phyloP scores from a whole-genome alignment of 2,113 vertebrate genomes.

The Phrynosoma platyrhinos region DNA sequence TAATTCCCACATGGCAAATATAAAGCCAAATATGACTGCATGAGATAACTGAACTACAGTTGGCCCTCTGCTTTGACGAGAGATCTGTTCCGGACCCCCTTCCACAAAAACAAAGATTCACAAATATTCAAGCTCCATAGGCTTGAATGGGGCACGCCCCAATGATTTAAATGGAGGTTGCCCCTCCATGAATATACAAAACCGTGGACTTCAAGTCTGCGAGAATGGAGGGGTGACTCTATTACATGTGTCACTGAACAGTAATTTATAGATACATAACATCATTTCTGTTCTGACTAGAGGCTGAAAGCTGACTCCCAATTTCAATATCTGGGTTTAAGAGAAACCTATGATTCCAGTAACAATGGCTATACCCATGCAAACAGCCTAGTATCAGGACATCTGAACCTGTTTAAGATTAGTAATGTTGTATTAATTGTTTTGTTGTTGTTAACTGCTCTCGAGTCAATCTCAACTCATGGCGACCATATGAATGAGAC shows the following conservation, averaged over 20 bases:
- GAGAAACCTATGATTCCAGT: background rate
- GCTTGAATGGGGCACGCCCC: too few species aligned
- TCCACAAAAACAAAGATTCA: too few species aligned
- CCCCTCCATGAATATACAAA: too few species aligned
- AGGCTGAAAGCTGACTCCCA: background rate
- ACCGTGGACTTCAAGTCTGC: too few species aligned
- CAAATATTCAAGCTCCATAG: too few species aligned
- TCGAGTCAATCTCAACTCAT: too few species aligned
- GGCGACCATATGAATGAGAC: too few species aligned
- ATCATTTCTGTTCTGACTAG: background rate
- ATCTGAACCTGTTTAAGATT: background rate
- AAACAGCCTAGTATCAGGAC: background rate
- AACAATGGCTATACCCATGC: background rate
- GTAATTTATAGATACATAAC: constrained; percentile 55
- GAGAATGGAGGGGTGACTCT: too few species aligned
- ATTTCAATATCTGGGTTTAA: background rate
- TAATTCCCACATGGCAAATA: constrained; percentile 40
- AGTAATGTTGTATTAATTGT: background rate
- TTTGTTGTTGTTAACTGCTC: too few species aligned
- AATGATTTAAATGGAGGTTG: too few species aligned
- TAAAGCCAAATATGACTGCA: constrained; percentile 40
- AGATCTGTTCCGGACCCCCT: too few species aligned
- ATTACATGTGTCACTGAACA: constrained; percentile 38
- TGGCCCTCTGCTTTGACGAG: too few species aligned
- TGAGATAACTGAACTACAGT: constrained; percentile 19